phyloP scores from a whole-genome alignment of 23 tunicate species.

The Styela clava region DNA sequence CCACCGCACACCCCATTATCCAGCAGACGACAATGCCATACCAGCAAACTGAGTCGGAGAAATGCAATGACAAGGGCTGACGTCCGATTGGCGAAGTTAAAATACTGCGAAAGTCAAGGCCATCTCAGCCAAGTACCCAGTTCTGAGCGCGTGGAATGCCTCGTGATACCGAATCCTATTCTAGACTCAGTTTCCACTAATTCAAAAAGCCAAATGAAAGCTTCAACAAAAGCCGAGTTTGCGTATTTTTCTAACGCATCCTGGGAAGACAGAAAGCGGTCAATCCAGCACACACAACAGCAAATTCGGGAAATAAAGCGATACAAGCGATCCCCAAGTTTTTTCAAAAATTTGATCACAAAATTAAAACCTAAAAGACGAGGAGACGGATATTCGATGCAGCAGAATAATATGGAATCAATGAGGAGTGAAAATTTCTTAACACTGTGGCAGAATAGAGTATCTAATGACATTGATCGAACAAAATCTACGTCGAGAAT shows the following conservation, averaged over 20 bases:
- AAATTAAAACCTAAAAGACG: background rate
- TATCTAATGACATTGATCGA: background rate
- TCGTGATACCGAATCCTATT: slow-evolving; percentile 5
- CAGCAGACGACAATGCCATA: background rate
- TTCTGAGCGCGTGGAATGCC: background rate
- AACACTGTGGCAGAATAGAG: background rate
- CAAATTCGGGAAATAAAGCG: background rate
- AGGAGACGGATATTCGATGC: background rate
- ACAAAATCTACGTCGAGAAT: background rate
- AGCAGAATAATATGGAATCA: background rate
- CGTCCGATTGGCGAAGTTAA: background rate
- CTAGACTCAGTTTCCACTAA: background rate
- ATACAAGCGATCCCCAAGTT: background rate
- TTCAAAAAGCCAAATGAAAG: background rate
- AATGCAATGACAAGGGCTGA: slow-evolving; percentile 4
- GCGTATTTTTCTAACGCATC: background rate
- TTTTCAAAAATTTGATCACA: background rate
- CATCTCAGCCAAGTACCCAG: background rate
- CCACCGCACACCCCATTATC: slow-evolving; percentile 2
- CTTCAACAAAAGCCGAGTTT: background rate
- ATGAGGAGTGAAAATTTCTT: background rate
- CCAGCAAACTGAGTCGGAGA: slow-evolving; percentile 1
- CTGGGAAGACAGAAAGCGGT: background rate
- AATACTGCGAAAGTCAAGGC: background rate
- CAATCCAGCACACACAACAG: background rate